Evolutionary conservation across 2,888 invertebrate species (phyloP).

Genomic region (Scaptomyza cyrtandrae): DNA sequence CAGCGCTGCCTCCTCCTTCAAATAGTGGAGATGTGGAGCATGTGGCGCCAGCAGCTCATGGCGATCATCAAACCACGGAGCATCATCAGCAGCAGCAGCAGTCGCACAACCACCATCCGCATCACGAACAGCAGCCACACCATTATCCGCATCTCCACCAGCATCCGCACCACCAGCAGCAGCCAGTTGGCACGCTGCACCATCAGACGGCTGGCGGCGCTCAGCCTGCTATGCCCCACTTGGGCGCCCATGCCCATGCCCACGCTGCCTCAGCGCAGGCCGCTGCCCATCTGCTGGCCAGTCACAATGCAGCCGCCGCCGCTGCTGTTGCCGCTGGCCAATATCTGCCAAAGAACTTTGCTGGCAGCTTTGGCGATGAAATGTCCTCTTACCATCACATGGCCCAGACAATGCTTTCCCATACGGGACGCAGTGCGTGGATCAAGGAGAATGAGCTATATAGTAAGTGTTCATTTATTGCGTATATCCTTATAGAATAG

Average conservation of each 20-base stretch:
- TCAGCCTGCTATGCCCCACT: constrained; percentile 47
- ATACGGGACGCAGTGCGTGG: constrained; percentile 82
- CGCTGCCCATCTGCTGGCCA: constrained; percentile 82
- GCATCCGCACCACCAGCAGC: constrained; percentile 53
- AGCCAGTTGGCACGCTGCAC: constrained; percentile 44
- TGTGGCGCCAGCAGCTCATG: constrained; percentile 20
- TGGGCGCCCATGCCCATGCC: constrained; percentile 60
- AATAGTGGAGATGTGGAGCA: constrained; percentile 48
- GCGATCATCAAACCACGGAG: constrained; percentile 60
- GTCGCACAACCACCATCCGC: constrained; percentile 27
- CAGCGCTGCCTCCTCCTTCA: constrained; percentile 45
- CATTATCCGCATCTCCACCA: constrained; percentile 40
- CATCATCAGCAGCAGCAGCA: constrained; percentile 44
- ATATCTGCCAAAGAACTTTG: constrained; percentile 82
- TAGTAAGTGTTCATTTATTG: constrained; percentile 73
- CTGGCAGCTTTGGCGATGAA: constrained; percentile 81
- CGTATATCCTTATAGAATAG: no score
- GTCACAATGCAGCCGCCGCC: constrained; percentile 81
- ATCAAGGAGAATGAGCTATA: constrained; percentile 84
- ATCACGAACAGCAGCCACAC: constrained; percentile 45
- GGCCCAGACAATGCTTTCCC: constrained; percentile 83
- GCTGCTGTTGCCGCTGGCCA: constrained; percentile 80
- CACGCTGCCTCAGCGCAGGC: constrained; percentile 81
- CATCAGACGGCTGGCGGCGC: constrained; percentile 41
- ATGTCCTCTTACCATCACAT: constrained; percentile 83